Percentiles rank a stretch among this genome's conserved stretches.
phyloP scores from a whole-genome alignment of 64 coral and sea anemone genomes.

The Dendrophyllia cribrosa region DNA sequence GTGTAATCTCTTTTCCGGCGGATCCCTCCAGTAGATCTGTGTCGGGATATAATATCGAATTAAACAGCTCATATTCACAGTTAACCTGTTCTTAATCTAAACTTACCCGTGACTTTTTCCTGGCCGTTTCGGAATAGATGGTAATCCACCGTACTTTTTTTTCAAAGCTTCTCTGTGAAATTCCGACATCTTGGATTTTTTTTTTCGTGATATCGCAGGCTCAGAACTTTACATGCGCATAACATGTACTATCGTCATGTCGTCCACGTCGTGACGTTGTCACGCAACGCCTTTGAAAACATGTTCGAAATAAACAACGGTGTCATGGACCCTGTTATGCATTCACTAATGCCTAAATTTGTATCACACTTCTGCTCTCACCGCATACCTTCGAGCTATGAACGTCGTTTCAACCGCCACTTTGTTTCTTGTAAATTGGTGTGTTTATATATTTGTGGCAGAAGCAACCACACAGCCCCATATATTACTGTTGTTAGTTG shows the following conservation, averaged over 20 bases:
- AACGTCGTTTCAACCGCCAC: not conserved
- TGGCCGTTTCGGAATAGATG: constrained; percentile 39
- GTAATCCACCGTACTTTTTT: constrained; percentile 48
- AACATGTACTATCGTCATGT: no score
- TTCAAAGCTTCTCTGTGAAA: constrained; percentile 42
- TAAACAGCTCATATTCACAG: not conserved
- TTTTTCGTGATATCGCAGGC: not conserved
- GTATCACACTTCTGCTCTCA: no score
- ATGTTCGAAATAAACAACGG: not conserved
- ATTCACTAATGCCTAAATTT: no score
- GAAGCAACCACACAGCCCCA: constrained; percentile 13
- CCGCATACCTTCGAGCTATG: not conserved
- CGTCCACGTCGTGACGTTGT: not conserved
- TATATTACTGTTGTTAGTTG: constrained; percentile 33
- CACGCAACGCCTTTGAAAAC: not conserved
- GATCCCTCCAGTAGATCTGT: constrained; percentile 6
- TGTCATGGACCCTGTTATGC: no score
- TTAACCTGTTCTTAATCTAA: not conserved
- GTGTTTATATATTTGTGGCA: not conserved
- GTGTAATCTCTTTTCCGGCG: constrained; percentile 70
- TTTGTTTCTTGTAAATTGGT: not conserved
- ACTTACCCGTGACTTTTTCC: constrained; percentile 39
- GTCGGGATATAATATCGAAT: not conserved
- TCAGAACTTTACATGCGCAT: not conserved
- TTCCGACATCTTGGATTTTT: constrained; percentile 68